Conservation (phyloP, 2,113 vertebrate species). For the Bostrychus sinensis region DNA sequence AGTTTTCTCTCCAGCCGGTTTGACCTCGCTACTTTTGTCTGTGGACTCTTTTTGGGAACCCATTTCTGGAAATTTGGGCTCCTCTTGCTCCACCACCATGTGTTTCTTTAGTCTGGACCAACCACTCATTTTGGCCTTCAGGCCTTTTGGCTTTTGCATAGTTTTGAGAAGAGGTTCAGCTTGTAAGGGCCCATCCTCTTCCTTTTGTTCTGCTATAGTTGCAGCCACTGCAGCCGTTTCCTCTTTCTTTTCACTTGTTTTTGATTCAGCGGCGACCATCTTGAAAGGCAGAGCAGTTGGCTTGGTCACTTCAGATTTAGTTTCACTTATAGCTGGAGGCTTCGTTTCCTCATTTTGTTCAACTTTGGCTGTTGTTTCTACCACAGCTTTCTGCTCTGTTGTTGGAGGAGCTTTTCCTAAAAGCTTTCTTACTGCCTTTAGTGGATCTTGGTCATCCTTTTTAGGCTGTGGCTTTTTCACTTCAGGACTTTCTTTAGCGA, state of each 20-base stretch:
- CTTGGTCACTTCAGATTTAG: conserved; percentile 20
- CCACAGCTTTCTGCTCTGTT: conserved; percentile 20
- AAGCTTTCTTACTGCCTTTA: conserved; percentile 54
- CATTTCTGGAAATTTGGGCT: conserved; percentile 69
- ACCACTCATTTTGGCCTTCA: conserved; percentile 77
- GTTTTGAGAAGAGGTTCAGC: conserved; percentile 60
- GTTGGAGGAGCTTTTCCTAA: conserved; percentile 45
- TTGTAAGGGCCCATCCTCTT: conserved; percentile 13
- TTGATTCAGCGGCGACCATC: conserved; percentile 21
- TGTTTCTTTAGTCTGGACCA: conserved; percentile 92
- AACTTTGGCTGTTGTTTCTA: conserved; percentile 19
- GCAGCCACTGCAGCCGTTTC: conserved; percentile 15
- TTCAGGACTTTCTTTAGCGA: conserved; percentile 46
- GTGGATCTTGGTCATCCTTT: conserved; percentile 36
- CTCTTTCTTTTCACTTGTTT: conserved; percentile 26
- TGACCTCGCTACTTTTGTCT: conserved; percentile 29
- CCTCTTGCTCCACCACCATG: conserved; percentile 85
- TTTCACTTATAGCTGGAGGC: conserved; percentile 18
- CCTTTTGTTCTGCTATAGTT: conserved; percentile 46
- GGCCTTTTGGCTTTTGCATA: conserved; percentile 70
- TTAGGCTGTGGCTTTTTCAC: conserved; percentile 32
- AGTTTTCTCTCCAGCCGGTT: conserved; percentile 24
- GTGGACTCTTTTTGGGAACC: conserved; percentile 41
- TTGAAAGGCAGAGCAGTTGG: conserved; percentile 30
- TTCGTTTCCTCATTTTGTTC: conserved; percentile 42